These are phyloP conservation scores for Nerophis lumbriciformis DNA, from an alignment of 2,113 vertebrate species.

Conservation along the genomic window DNA sequence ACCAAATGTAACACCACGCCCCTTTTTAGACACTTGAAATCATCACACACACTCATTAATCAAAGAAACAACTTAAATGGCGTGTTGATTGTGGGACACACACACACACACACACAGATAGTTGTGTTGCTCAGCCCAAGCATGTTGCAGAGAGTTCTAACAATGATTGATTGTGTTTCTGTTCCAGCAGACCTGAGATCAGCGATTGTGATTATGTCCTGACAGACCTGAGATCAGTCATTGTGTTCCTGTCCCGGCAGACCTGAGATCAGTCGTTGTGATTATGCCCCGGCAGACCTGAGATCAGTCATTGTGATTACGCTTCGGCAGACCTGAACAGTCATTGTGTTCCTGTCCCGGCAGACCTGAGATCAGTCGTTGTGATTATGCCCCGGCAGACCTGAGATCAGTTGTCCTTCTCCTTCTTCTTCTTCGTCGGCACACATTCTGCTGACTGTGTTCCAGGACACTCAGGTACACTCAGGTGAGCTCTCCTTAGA, in stretches of 20 bases:
- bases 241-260: no score
- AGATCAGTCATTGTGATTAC: no score
- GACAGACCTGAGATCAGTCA: no score
- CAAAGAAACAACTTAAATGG: no score
- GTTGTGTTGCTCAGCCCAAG: conserved; percentile 24
- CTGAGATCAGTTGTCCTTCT: conserved; percentile 2
- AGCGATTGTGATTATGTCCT: neutral
- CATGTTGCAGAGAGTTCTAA: conserved; percentile 29
- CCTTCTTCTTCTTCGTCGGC: neutral
- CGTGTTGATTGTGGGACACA: neutral
- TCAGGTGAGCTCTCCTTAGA: conserved; percentile 39
- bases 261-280: no score
- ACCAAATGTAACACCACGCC: no score
- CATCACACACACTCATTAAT: no score
- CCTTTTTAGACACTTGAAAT: no score
- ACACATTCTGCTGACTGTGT: neutral
- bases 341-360: no score
- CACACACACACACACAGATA: neutral
- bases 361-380: conserved; percentile 2
- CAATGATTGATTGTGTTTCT: conserved; percentile 52
- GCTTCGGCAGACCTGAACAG: no score
- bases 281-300: no score
- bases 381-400: no score
- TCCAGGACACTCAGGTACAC: conserved; percentile 4
- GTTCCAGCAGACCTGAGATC: conserved; percentile 25